Conservation (phyloP, 2,113 vertebrate species). For the Oceanodroma tethys region DNA sequence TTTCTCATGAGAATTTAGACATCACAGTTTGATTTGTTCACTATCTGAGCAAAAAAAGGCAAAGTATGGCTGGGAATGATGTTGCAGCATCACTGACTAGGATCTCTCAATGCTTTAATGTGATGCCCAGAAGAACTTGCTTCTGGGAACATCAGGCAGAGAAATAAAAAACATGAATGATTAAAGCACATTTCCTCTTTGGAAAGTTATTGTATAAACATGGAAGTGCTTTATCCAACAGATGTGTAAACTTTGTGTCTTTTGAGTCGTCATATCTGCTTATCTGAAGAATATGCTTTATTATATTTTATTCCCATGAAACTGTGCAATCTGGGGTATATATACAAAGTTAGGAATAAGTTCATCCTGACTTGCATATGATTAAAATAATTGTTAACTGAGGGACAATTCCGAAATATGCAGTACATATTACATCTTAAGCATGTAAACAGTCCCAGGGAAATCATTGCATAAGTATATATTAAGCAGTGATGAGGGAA, state of each 20-base stretch:
- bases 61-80: slow-evolving; percentile 2
- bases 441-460: background rate
- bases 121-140: slow-evolving; percentile 34
- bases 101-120: slow-evolving; percentile 43
- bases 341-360: background rate
- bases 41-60: slow-evolving; percentile 2
- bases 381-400: background rate
- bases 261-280: background rate
- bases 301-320: background rate
- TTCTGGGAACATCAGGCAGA: slow-evolving; percentile 1
- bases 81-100: background rate
- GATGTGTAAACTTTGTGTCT: slow-evolving; percentile 20
- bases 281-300: background rate
- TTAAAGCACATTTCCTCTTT: slow-evolving; percentile 54
- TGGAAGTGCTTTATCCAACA: slow-evolving; percentile 45
- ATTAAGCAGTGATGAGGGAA: background rate
- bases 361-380: background rate
- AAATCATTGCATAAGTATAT: background rate
- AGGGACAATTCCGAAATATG: background rate
- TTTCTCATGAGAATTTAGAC: slow-evolving; percentile 53
- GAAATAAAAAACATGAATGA: slow-evolving; percentile 29
- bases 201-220: slow-evolving; percentile 41
- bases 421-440: background rate
- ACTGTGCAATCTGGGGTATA: background rate
- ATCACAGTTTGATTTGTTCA: slow-evolving; percentile 29